Conservation (phyloP, 2,113 vertebrate genomes). For the Antigone vipio region DNA sequence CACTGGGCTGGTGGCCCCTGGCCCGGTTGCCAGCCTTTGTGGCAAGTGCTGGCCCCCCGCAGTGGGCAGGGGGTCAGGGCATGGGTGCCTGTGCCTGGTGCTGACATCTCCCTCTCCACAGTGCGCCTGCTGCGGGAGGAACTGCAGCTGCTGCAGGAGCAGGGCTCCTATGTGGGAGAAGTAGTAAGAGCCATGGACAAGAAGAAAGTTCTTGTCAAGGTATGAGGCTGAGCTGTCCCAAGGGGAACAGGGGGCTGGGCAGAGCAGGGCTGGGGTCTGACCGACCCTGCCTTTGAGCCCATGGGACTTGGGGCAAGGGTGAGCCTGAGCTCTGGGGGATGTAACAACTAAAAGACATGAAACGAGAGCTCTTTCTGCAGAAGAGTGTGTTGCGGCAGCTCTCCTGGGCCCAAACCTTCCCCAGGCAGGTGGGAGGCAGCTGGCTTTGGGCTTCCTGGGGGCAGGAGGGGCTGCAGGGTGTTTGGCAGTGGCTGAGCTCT, state of each 20-base stretch:
- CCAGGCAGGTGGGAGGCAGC: background rate
- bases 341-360: accelerated
- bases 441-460: background rate
- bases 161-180: constrained; percentile 97
- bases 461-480: background rate
- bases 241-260: accelerated
- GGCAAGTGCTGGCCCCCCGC: background rate
- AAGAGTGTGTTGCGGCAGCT: accelerated
- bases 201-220: constrained; percentile 98
- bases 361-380: background rate
- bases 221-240: background rate
- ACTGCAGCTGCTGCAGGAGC: constrained; percentile 95
- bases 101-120: background rate
- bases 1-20: background rate
- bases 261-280: accelerated
- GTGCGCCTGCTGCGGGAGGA: constrained; percentile 94
- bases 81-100: background rate
- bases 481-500: background rate
- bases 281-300: too few species aligned
- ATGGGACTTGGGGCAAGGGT: accelerated
- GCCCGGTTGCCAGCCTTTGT: background rate
- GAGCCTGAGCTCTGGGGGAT: accelerated
- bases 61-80: background rate
- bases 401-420: background rate
- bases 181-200: constrained; percentile 99